A percentile compares a stretch with the other conserved stretches of the same genome.
Evolutionary conservation across 2,888 invertebrate genomes (phyloP).

Genomic region (Zootermopsis nevadensis): DNA sequence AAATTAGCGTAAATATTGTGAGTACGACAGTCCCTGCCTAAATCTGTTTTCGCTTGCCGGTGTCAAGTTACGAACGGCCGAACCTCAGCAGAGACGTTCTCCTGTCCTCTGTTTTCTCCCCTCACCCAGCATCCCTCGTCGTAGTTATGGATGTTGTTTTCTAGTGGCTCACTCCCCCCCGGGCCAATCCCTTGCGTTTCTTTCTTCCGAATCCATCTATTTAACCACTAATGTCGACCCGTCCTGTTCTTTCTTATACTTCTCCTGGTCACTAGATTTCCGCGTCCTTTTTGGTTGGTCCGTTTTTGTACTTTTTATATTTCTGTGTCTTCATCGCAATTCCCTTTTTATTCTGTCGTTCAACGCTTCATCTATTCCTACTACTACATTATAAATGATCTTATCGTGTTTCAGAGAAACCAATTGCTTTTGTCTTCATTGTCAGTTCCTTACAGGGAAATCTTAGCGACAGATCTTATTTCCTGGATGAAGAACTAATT

Average conservation of each 20-base stretch:
- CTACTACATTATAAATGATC: background rate
- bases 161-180: background rate
- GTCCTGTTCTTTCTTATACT: conserved; percentile 9
- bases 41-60: too few species aligned
- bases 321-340: background rate
- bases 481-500: too few species aligned
- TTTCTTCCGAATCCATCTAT: conserved; percentile 35
- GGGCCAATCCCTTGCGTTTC: background rate
- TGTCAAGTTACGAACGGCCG: background rate
- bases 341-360: background rate
- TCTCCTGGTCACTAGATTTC: background rate
- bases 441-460: too few species aligned
- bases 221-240: conserved; percentile 24
- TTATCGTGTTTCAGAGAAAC: too few species aligned
- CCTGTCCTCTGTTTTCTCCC: background rate
- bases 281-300: background rate
- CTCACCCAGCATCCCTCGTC: background rate
- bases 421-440: too few species aligned
- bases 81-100: background rate
- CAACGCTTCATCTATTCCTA: background rate
- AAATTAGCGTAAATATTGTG: too few species aligned
- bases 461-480: too few species aligned
- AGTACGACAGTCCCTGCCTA: too few species aligned
- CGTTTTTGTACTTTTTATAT: background rate
- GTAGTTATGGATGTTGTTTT: conserved; percentile 17